Base-by-base conservation (phyloP, 30 jellyfish, hydroid and myxozoan species). In the Aurelia sp. region DNA sequence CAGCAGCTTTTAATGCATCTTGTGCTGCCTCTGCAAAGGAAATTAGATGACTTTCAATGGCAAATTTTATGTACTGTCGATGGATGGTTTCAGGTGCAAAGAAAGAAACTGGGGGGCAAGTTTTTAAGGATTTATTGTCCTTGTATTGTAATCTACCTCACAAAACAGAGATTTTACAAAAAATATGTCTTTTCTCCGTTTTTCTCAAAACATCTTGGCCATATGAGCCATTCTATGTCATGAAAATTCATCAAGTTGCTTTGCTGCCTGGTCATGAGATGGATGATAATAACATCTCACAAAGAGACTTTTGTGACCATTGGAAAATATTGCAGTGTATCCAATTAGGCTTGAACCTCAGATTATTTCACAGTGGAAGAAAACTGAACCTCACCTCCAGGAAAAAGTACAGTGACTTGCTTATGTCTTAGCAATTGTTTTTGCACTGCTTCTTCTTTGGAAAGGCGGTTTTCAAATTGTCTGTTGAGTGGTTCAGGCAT, bases 341-440 rank as follows among this genome's bases (percentile, higher is more conserved):
- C 47, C 47, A 35, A 35, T 35, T 5, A 35, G 5, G 47, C 47
- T 35, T 35, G 47, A 5, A 4, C 47, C 47, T 41, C 52, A 41
- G 7, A 41, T 41, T 41, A 41, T 41, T 41, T 41, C 52, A 3
- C 13, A 41, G 9, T 8, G 13, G 10, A 41, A 41, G 52, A 6
- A 8, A 41, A 41, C 52, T 41, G 19, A 21, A 64, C 33, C 75
- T 64, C 50, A 64, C 75, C 40, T 35, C 40, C 75, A 21, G 75
- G 75, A 30, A n/a, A 73, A 47, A 73, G 60, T 55, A 35, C 47
- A 73, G 84, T 20, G 24, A 73, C 67, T 73, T 51, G 38, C 22
- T 44, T 47, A 40, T 30, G 51, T 30, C 70, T 52, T 73, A 48
- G 70, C 60, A 52, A 72, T 30, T 73, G 55, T 67, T 73, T 73